Conservation (phyloP, 2,888 invertebrate genomes). For the Lysandra coridon region DNA sequence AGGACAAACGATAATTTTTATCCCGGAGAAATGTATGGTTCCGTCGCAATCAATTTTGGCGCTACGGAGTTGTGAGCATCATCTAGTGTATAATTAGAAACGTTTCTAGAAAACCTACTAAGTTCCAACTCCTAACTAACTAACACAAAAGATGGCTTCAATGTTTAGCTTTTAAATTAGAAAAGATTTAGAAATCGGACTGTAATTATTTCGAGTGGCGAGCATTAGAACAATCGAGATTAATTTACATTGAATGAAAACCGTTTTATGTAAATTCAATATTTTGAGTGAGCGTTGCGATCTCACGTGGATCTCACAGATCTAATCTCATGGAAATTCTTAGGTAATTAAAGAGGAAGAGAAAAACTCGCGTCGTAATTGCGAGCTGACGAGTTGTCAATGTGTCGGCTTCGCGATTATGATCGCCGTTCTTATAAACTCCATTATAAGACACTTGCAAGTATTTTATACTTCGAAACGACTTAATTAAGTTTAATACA, state of each 20-base stretch:
- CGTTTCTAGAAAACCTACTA: background rate
- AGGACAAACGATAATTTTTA: no score
- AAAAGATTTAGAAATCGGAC: constrained; percentile 8
- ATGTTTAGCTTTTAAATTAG: background rate
- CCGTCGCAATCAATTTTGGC: no score
- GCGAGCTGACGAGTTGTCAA: constrained; percentile 42
- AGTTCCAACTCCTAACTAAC: background rate
- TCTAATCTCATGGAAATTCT: constrained; percentile 54
- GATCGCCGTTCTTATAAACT: constrained; percentile 27
- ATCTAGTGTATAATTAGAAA: no score
- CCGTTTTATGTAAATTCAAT: constrained; percentile 65
- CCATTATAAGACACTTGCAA: background rate
- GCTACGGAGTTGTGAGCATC: no score
- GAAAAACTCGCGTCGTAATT: constrained; percentile 58
- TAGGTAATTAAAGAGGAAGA: constrained; percentile 62
- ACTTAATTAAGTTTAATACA: constrained; percentile 11
- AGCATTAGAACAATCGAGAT: constrained; percentile 21
- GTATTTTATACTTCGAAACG: constrained; percentile 8
- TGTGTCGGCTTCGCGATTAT: constrained; percentile 35
- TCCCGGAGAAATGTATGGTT: no score
- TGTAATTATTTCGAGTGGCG: constrained; percentile 23
- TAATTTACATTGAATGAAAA: constrained; percentile 55
- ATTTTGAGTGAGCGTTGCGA: constrained; percentile 52
- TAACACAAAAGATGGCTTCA: background rate
- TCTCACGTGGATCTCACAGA: constrained; percentile 44